Conservation (phyloP, 37 sponge, comb jelly and placozoan genomes). For the Tethya wilhelma region DNA sequence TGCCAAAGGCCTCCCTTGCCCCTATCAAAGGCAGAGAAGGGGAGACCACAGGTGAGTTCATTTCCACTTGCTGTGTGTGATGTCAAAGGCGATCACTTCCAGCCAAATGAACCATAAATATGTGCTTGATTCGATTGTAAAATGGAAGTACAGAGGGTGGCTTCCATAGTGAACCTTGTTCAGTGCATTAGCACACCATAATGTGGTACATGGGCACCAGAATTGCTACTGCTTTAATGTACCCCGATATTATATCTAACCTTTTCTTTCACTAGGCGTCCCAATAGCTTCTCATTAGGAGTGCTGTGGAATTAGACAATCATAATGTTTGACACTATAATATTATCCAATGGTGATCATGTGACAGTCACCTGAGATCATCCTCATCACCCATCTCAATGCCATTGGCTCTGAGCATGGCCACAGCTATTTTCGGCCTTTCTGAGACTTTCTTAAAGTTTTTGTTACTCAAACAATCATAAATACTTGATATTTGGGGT, state of each 20-base stretch:
- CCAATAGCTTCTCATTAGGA: slow-evolving; percentile 96
- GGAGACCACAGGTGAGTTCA: too few relatives aligned
- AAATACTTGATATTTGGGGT: too few relatives aligned
- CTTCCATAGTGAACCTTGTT: neutral
- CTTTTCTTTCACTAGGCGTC: slow-evolving; percentile 97
- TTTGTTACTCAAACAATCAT: too few relatives aligned
- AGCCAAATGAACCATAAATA: too few relatives aligned
- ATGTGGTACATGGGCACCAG: neutral
- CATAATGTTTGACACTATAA: neutral
- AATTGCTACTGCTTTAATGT: neutral
- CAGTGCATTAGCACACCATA: neutral
- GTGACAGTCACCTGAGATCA: slow-evolving; percentile 82
- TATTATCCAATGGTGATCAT: neutral
- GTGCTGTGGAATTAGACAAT: slow-evolving; percentile 64
- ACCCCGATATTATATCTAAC: slow-evolving; percentile 35
- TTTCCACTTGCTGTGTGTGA: too few relatives aligned
- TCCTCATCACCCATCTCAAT: slow-evolving; percentile 97
- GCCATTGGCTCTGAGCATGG: slow-evolving; percentile 94
- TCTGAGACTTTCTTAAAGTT: too few relatives aligned
- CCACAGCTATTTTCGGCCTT: slow-evolving; percentile 89
- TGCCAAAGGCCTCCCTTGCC: too few relatives aligned
- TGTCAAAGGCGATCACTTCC: too few relatives aligned
- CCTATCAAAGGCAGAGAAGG: too few relatives aligned
- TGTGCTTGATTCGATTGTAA: neutral
- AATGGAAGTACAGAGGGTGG: neutral